A percentile compares a stretch with the other conserved stretches of the same genome.
phyloP scores from a whole-genome alignment of 2,888 invertebrate genomes.

The Limnephilus lunatus region DNA sequence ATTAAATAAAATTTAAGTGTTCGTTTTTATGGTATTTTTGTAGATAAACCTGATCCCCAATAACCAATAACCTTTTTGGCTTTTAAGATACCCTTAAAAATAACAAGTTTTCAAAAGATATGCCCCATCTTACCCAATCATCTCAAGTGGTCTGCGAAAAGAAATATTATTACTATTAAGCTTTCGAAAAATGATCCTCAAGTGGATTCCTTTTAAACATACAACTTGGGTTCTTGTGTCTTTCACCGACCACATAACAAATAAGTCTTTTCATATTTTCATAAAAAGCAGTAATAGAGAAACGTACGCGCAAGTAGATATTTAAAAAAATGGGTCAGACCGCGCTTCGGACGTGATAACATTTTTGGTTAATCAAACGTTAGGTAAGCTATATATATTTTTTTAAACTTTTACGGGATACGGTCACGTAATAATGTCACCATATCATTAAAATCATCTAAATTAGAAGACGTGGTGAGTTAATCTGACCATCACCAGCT shows the following conservation, averaged over 20 bases:
- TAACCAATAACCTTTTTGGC: neutral
- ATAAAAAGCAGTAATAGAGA: neutral
- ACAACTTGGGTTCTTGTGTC: neutral
- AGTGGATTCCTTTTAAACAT: constrained; percentile 35
- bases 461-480: constrained; percentile 26
- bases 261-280: neutral
- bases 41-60: neutral
- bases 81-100: constrained; percentile 7
- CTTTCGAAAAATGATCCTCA: neutral
- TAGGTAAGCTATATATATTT: neutral
- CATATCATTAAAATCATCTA: constrained; percentile 31
- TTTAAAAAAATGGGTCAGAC: neutral
- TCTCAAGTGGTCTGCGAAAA: constrained; percentile 30
- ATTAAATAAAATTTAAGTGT: neutral
- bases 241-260: neutral
- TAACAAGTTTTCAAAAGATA: neutral
- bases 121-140: neutral
- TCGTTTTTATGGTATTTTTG: neutral
- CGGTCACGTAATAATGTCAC: neutral
- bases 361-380: neutral
- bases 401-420: neutral
- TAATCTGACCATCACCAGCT: constrained; percentile 8
- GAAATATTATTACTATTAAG: neutral
- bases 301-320: neutral
- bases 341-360: neutral